Base-by-base conservation (phyloP, 2,888 invertebrate genomes). In the Oscheius sp. region DNA sequence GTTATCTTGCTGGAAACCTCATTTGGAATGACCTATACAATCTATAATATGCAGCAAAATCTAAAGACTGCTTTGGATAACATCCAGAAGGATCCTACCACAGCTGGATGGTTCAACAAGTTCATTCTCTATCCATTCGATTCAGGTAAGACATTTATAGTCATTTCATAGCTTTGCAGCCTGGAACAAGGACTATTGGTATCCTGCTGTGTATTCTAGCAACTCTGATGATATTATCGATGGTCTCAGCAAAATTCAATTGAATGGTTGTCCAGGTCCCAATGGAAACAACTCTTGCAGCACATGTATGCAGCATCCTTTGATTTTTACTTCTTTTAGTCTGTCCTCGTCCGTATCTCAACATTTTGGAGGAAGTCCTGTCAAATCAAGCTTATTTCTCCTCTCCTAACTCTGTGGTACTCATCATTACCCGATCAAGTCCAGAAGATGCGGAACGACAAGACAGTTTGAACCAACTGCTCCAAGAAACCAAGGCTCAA, bases 41-140 rank as follows among this genome's bases (percentile, higher is more conserved):
- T 81, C 67, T 75, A 64, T 62, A 68, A 71, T 54, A 62, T 80
- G 67, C 72, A 71, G 56, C 76, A 41, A 50, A 73, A 75, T 47
- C 65, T 80, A 56, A 71, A 68, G 44, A 65, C 68, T 2, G 64
- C 76, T 30, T 67, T 80, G 38, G 71, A 72, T 20, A 70, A 62
- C 28, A 68, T 77, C 38, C 71, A 64, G 22, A 70, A 59, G 45
- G 75, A 74, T 36, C 68, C 71, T 54, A 74, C 80, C 38, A 68
- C 68, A 20, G 44, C 71, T 49, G 75, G 71, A 47, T 82, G 82
- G 82, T 82, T 80, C 73, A 68, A 41, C 47, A 74, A 76, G 57
- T 82, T 65, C 72, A 68, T 80, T 24, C 70, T 80, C n/a, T 74
- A 75, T 70, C 82, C 82, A 32, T 82, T 82, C 67, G 81, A 82